Conservation (phyloP, 2,113 vertebrate species). For the Cephalopterus ornatus region DNA sequence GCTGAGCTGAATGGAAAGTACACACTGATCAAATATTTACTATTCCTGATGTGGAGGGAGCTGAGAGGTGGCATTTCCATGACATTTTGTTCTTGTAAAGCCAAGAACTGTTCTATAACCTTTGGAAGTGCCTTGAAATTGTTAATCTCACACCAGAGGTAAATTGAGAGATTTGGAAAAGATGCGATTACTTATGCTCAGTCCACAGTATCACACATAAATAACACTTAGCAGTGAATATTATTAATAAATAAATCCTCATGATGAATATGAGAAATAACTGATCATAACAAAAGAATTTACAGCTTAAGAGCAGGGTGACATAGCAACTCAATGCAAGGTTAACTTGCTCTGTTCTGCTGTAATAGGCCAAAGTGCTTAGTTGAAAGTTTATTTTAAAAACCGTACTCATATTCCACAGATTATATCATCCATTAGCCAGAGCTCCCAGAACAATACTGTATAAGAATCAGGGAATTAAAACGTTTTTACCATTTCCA, state of each 20-base stretch:
- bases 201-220: neutral
- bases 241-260: neutral
- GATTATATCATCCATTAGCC: neutral
- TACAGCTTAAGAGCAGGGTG: constrained; percentile 5
- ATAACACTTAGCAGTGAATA: neutral
- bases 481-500: neutral
- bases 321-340: neutral
- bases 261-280: neutral
- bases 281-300: neutral
- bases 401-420: neutral
- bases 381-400: neutral
- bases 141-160: neutral
- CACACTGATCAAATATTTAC: constrained; percentile 19
- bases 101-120: constrained; percentile 19
- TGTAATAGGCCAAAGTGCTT: neutral
- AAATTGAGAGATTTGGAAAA: neutral
- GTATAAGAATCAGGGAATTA: neutral
- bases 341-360: neutral
- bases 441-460: neutral
- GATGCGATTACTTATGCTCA: neutral
- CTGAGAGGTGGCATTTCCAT: neutral
- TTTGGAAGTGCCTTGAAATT: constrained; percentile 20
- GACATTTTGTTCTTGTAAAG: constrained; percentile 55
- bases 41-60: neutral
- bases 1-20: constrained; percentile 43